These are phyloP conservation scores for Myopa testacea DNA, from an alignment of 2,888 invertebrate species.

Conservation along the genomic window DNA sequence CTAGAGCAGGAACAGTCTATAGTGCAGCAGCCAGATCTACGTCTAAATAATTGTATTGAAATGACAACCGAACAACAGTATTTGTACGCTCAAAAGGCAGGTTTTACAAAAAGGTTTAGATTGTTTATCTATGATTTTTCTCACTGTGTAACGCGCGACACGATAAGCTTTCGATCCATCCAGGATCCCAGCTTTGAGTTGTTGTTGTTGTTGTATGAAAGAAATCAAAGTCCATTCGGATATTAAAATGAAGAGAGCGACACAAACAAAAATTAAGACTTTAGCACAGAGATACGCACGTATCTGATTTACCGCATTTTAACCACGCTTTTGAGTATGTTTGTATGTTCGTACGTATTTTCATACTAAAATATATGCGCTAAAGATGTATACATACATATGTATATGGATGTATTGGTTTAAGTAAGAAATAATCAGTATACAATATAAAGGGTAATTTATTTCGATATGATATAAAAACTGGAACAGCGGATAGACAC, in stretches of 20 bases:
- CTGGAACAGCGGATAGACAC: too few species aligned
- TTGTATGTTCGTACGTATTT: neutral
- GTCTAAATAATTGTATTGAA: slow-evolving; percentile 16
- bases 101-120: slow-evolving; percentile 13
- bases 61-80: slow-evolving; percentile 31
- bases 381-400: too few species aligned
- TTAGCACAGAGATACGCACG: neutral
- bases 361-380: too few species aligned
- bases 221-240: neutral
- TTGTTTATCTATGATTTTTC: neutral
- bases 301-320: neutral
- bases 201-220: neutral
- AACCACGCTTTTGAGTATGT: neutral
- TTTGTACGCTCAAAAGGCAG: slow-evolving; percentile 38
- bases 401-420: too few species aligned
- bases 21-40: slow-evolving; percentile 27
- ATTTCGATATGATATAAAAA: too few species aligned
- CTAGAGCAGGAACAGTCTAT: slow-evolving; percentile 28
- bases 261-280: neutral
- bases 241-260: neutral
- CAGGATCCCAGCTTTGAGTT: neutral
- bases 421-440: too few species aligned
- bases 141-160: neutral
- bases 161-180: too few species aligned
- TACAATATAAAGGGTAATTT: too few species aligned